Percentiles rank a stretch among this genome's conserved stretches.
phyloP scores from a whole-genome alignment of 2,797 vertebrate genomes.

The Sebastes baramenuke region DNA sequence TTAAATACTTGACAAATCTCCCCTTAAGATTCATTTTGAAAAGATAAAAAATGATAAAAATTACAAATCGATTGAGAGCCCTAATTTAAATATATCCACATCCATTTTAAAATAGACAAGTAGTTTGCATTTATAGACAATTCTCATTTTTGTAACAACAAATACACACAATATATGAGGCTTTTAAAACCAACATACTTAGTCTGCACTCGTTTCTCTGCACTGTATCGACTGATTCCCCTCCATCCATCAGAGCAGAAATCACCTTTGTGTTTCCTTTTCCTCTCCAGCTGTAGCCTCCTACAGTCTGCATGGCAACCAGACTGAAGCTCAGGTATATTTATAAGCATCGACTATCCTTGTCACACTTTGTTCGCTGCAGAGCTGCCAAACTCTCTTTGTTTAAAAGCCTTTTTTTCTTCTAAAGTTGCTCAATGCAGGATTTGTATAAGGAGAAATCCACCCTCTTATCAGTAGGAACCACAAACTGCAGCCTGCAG shows the following conservation, averaged over 20 bases:
- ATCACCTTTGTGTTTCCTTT: background rate
- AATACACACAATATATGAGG: background rate
- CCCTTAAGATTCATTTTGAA: too few species aligned
- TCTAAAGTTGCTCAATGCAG: background rate
- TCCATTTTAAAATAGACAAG: background rate
- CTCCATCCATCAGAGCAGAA: conserved; percentile 23
- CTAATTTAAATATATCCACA: background rate
- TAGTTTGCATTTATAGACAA: too few species aligned
- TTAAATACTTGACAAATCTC: too few species aligned
- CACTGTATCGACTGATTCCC: background rate
- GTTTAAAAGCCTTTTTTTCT: background rate
- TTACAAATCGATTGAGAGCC: too few species aligned
- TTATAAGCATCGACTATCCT: rapidly evolving
- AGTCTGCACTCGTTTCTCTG: background rate
- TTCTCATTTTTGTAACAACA: background rate
- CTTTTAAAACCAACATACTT: background rate
- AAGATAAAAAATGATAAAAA: too few species aligned
- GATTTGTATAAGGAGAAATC: background rate
- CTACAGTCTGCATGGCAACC: conserved; percentile 51
- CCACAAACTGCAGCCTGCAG: background rate
- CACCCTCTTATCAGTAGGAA: background rate
- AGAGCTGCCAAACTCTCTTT: background rate
- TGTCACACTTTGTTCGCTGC: background rate
- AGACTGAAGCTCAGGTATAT: background rate
- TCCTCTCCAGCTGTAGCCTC: conserved; percentile 35